Conservation (phyloP, 2,113 vertebrate genomes). For the Carlito syrichta region DNA sequence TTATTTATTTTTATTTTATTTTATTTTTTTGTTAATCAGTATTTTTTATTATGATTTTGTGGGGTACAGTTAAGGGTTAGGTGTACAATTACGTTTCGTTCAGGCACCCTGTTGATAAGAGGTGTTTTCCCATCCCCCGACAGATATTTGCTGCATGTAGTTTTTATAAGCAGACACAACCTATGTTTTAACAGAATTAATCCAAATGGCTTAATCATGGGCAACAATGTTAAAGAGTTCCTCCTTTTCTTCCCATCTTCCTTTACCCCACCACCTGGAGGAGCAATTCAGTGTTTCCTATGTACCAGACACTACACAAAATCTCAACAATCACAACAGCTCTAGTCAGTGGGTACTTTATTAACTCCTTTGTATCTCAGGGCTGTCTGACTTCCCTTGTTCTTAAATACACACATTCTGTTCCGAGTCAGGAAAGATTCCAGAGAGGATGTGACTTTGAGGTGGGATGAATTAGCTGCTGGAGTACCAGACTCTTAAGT, state of each 20-base stretch:
- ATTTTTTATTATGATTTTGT: too few relatives aligned
- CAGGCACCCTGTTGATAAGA: too few relatives aligned
- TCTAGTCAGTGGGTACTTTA: not conserved
- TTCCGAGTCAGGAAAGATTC: not conserved
- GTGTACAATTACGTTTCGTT: too few relatives aligned
- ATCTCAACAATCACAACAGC: too few relatives aligned
- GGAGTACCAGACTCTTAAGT: not conserved
- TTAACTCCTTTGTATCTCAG: too few relatives aligned
- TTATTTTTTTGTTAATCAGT: too few relatives aligned
- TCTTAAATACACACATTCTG: not conserved
- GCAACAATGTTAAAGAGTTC: not conserved
- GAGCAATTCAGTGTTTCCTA: not conserved
- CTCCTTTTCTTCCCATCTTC: not conserved
- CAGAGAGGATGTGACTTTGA: not conserved
- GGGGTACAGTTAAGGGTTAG: too few relatives aligned
- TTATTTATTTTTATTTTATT: too few relatives aligned
- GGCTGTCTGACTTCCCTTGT: not conserved
- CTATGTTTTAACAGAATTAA: not conserved
- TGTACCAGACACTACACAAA: not conserved
- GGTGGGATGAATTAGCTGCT: accelerated
- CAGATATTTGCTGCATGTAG: too few relatives aligned
- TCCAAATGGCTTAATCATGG: not conserved
- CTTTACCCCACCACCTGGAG: not conserved
- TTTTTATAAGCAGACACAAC: not conserved
- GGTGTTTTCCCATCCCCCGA: too few relatives aligned